Conservation (phyloP, 1,140 invertebrate genomes). For the Sycobia sp. region DNA sequence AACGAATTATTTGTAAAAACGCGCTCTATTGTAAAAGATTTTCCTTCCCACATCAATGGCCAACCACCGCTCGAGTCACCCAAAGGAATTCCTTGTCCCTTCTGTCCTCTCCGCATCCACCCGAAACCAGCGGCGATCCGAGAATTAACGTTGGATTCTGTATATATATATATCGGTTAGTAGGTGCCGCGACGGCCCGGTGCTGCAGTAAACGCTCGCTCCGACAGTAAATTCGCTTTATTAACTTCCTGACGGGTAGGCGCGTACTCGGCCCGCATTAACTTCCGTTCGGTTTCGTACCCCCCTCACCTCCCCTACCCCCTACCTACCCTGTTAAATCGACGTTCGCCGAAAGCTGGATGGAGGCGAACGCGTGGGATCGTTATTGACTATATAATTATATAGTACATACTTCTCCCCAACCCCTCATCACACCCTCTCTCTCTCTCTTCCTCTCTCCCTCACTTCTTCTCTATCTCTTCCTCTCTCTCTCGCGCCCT, state of each 20-base stretch:
- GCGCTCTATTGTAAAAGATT: background rate
- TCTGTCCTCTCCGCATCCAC: background rate
- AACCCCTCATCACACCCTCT: constrained; percentile 3
- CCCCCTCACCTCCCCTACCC: no score
- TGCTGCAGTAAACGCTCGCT: background rate
- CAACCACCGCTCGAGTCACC: no score
- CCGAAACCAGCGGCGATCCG: background rate
- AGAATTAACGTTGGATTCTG: no score
- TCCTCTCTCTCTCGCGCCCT: no score
- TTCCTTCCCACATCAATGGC: no score
- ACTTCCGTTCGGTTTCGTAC: constrained; percentile 24
- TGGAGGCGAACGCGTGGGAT: constrained; percentile 7
- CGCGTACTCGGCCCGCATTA: background rate
- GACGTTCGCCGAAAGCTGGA: constrained; percentile 17
- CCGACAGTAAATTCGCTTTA: constrained; percentile 20
- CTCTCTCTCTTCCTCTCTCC: no score
- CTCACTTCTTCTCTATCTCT: no score
- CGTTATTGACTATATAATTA: no score
- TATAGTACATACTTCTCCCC: background rate
- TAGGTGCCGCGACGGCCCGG: no score
- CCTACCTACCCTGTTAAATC: constrained; percentile 23
- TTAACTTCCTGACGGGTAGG: constrained; percentile 18
- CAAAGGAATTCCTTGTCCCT: no score
- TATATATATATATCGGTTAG: no score
- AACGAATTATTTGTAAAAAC: no score